Evolutionary conservation across 2,113 vertebrate genomes (phyloP), one percentile per base, ranked within the genome.

Genomic region (Lepus americanus): DNA sequence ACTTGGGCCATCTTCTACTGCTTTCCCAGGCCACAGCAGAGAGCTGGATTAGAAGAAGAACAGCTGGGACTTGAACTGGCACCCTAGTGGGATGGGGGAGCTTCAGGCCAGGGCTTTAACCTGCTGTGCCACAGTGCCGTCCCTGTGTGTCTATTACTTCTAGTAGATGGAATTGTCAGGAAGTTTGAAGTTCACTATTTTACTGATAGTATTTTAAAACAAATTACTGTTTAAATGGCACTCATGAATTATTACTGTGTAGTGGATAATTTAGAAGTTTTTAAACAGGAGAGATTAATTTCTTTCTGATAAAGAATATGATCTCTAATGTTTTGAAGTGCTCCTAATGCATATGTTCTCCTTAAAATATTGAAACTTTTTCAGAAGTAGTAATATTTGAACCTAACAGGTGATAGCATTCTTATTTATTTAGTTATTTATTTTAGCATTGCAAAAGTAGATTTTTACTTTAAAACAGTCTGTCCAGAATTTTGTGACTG

Each of bases 261-360:
- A 74, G 2, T 94, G 82, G 95, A 96, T 97, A 97, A 97, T 96
- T 98, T 97, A 91, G 86, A 97, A 93, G 83, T 95, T 97, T 96
- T 97, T 98, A 97, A 95, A 94, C 96, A 86, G 51, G 55, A 95
- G 89, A 96, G 89, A 97, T 95, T 66, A 93, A 36, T 94, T 98
- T 97, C 86, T 96, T 97, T 97, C 25, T 89, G 89, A 80, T 98
- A 94, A 97, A 92, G 83, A 96, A 86, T 31, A 80, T 87, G 96
- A 82, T 91, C 89, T 83, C 78, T 87, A 95, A 92, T 97, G 44
- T 95, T 92, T 94, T 96, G 90, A 82, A 93, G 77, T 70, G 93
- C 4, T 82, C 10, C 27, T 27, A 91, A 69, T 39, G 5, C 22
- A 27, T 93, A 67, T 11, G 82, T 97, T 97, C 96, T 95, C 70